Conservation (phyloP, 2,888 invertebrate genomes). For the Portevinia maculata region DNA sequence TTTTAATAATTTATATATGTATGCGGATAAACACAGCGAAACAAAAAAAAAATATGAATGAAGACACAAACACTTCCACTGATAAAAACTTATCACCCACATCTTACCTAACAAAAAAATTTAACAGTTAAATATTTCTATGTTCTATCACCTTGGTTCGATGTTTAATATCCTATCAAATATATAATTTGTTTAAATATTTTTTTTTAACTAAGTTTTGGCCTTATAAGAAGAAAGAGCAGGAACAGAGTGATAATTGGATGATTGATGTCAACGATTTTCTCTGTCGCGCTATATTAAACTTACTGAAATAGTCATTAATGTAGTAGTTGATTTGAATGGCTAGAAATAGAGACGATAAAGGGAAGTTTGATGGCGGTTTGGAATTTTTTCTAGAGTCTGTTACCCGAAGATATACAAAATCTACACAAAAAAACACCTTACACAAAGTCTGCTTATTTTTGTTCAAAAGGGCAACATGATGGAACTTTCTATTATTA, state of each 20-base stretch:
- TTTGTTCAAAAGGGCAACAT: conserved; percentile 47
- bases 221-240: conserved; percentile 36
- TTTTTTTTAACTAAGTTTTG: conserved; percentile 44
- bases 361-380: conserved; percentile 1
- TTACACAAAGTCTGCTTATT: conserved; percentile 56
- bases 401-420: conserved; percentile 33
- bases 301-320: conserved; percentile 10
- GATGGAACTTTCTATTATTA: conserved; percentile 55
- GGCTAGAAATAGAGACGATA: background rate
- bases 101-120: conserved; percentile 38
- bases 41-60: conserved; percentile 4
- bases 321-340: conserved; percentile 11
- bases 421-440: conserved; percentile 32
- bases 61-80: conserved; percentile 63
- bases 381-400: conserved; percentile 43
- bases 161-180: conserved; percentile 26
- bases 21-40: conserved; percentile 48
- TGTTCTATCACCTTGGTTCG: conserved; percentile 42
- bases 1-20: conserved; percentile 52
- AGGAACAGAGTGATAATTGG: conserved; percentile 3
- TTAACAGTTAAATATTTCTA: conserved; percentile 46
- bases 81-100: conserved; percentile 47
- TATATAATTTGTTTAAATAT: conserved; percentile 7
- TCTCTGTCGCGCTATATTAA: conserved; percentile 19
- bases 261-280: conserved; percentile 3